These are phyloP conservation scores for Antechinus flavipes DNA, from an alignment of 2,113 vertebrate species.

Conservation along the genomic window DNA sequence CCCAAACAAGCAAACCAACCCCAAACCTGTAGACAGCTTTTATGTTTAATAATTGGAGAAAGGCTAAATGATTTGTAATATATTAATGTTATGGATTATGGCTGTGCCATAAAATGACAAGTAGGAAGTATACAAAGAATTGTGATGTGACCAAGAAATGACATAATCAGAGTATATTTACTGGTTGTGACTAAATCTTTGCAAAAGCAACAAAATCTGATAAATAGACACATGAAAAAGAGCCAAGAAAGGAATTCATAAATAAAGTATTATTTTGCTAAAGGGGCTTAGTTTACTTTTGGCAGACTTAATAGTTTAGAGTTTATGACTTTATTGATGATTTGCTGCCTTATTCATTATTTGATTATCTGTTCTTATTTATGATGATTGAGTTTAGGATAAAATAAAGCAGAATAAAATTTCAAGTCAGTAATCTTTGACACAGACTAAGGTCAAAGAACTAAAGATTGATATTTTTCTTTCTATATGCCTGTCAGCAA, in stretches of 20 bases:
- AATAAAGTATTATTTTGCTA: neutral
- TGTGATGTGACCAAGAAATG: neutral
- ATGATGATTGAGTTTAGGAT: neutral
- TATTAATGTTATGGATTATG: neutral
- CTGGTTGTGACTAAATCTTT: neutral
- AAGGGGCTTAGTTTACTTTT: neutral
- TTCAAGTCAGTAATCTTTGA: conserved; percentile 39
- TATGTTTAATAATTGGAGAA: neutral
- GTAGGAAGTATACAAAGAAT: neutral
- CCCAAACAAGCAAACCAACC: neutral
- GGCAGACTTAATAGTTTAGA: neutral
- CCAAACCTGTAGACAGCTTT: neutral
- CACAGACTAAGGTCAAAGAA: conserved; percentile 20
- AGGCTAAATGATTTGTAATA: too few species aligned
- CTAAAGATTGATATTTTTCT: neutral
- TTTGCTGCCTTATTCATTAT: neutral
- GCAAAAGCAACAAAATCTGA: neutral
- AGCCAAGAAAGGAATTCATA: neutral
- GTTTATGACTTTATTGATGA: neutral
- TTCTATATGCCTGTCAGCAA: conserved; percentile 10
- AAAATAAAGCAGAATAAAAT: neutral
- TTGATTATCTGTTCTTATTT: neutral
- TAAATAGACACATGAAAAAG: neutral
- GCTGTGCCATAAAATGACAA: neutral
- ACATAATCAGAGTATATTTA: neutral